Percentiles rank a stretch among this genome's conserved stretches.
Conservation (phyloP, 2,113 vertebrate genomes). For the Misgurnus mizolepis region DNA sequence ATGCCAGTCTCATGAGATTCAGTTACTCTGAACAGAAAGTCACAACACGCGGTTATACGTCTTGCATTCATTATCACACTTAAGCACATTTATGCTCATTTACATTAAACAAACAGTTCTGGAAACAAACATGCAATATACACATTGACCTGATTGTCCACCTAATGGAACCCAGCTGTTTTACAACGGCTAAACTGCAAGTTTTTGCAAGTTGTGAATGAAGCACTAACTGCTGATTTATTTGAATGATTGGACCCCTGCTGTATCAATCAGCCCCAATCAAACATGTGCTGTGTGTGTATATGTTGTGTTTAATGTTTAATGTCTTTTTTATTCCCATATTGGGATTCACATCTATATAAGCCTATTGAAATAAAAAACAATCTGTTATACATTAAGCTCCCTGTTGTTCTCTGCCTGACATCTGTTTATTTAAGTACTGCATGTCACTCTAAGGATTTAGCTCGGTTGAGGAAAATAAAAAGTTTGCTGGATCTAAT, state of each 20-base stretch:
- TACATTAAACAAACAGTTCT: neutral
- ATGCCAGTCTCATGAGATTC: neutral
- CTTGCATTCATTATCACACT: neutral
- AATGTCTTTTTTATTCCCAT: neutral
- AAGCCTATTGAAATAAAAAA: conserved; percentile 10
- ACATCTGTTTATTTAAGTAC: conserved; percentile 16
- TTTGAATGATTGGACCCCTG: neutral
- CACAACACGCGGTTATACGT: conserved; percentile 6
- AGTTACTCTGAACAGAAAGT: neutral
- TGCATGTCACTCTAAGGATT: conserved; percentile 14
- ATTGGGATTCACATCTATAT: neutral
- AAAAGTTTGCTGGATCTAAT: conserved; percentile 1
- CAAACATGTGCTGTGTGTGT: neutral
- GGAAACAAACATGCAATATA: conserved; percentile 28
- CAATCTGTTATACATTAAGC: conserved; percentile 32
- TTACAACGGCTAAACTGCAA: conserved; percentile 33
- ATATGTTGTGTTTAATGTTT: neutral
- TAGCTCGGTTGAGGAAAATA: conserved; percentile 1
- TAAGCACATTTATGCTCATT: neutral
- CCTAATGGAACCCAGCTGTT: conserved; percentile 15
- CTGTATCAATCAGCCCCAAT: neutral
- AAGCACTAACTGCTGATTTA: conserved; percentile 39
- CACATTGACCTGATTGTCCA: neutral
- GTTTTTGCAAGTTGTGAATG: conserved; percentile 60
- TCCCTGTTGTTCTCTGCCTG: neutral